Conservation (phyloP, 2,113 vertebrate species). For the Neodontobutis hainanensis region DNA sequence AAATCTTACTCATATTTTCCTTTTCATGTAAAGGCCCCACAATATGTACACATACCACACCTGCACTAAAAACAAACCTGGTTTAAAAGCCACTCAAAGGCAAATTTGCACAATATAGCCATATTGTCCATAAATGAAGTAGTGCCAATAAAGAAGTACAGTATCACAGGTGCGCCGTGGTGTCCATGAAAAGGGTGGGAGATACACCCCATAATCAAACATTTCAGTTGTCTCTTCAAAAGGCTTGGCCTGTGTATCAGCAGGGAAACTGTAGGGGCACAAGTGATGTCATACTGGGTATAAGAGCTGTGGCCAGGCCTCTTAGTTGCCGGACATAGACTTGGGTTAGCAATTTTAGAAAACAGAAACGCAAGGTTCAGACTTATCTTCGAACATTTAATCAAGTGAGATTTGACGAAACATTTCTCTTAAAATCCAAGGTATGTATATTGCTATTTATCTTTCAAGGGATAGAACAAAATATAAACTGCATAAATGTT, state of each 20-base stretch:
- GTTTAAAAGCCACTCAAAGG: constrained; percentile 20
- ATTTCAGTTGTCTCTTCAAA: constrained; percentile 38
- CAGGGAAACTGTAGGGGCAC: constrained; percentile 16
- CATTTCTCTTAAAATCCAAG: neutral
- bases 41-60: constrained; percentile 52
- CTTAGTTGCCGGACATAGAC: neutral
- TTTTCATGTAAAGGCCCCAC: constrained; percentile 9
- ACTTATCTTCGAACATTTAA: no score
- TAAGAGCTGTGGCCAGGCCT: constrained; percentile 38
- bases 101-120: constrained; percentile 24
- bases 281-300: constrained; percentile 36
- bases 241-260: constrained; percentile 17
- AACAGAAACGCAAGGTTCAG: neutral
- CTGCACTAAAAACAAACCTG: constrained; percentile 21
- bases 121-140: constrained; percentile 23
- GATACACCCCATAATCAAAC: constrained; percentile 72
- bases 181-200: constrained; percentile 15
- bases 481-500: no score
- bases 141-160: constrained; percentile 34
- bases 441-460: neutral
- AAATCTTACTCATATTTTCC: neutral
- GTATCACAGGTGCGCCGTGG: constrained; percentile 12
- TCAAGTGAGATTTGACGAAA: neutral
- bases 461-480: no score
- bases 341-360: neutral